phyloP scores from a whole-genome alignment of 64 coral and sea anemone species.

The Actinia equina region DNA sequence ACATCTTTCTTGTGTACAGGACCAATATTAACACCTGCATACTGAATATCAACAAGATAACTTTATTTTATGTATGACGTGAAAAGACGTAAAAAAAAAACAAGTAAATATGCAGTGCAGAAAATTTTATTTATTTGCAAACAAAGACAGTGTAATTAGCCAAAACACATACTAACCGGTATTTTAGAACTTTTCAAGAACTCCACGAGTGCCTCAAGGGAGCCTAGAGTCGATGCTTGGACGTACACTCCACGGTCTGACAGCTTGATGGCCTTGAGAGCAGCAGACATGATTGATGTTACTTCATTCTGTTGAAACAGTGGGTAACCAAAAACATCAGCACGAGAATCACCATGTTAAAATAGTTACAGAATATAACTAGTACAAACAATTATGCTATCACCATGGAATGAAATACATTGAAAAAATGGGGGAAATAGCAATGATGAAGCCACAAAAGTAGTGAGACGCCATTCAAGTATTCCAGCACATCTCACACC shows the following conservation, averaged over 20 bases:
- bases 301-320: conserved; percentile 64
- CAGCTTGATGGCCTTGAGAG: conserved; percentile 80
- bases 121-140: no score
- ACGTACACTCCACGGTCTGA: conserved; percentile 94
- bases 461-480: no score
- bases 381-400: no score
- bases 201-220: conserved; percentile 89
- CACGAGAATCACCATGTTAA: neutral
- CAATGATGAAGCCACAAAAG: no score
- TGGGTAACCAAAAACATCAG: neutral
- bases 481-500: no score
- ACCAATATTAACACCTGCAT: conserved; percentile 86
- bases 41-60: conserved; percentile 43
- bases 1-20: conserved; percentile 96
- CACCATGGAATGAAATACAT: no score
- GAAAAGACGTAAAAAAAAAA: no score
- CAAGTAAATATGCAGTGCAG: neutral
- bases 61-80: neutral
- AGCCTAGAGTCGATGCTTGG: conserved; percentile 94
- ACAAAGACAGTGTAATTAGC: no score
- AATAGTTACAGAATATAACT: no score
- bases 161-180: conserved; percentile 61
- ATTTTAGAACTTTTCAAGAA: conserved; percentile 93
- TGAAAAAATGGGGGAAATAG: no score
- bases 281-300: conserved; percentile 47